Base-by-base conservation (phyloP, 2,113 vertebrate genomes). In the Equus quagga region DNA sequence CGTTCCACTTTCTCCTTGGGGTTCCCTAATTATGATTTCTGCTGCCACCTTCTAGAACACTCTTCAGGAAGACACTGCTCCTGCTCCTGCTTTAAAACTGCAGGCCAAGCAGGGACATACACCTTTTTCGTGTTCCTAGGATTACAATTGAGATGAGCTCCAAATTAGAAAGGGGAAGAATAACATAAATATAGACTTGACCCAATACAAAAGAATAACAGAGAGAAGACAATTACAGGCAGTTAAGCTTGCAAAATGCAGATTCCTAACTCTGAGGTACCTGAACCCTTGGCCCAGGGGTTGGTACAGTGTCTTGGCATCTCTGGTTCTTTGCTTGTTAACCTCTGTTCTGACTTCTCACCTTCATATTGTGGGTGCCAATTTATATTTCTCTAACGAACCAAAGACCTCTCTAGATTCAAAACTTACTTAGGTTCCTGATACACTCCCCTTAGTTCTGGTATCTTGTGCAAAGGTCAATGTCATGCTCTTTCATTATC, bases 401-500 rank as follows among this genome's bases (percentile, higher is more conserved):
- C 23, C 11, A 44, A 79, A 91, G 17, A 54, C 6, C 3, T 75
- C 9, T 75, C 51, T 62, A 80, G 8, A 5, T 72, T 94, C 17
- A 89, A 95, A 46, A 80, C 10, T 67, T 41, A 44, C 7, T 41
- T 41, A 51, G 31, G 46, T 5, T 6, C 5, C 10, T 85, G 21
- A 85, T 36, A 10, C 8, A 80, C 33, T 85, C 96, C 17, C 78
- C 17, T 94, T 81, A 91, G 49, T 91, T 96, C 49, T 64, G 23
- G 28, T 64, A 58, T 84, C 18, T 73, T 89, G 24, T 60, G 60
- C 17, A 6, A 79, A 79, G 51, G 8, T 79, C 44, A 88, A 3
- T 65, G 19, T 72, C 44, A 89, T 58, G 60, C 2, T 72, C 62
- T 64, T 84, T 91, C 6, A 93, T 62, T 28, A 92, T 69, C 41